Base-by-base conservation (phyloP, 2,113 vertebrate genomes). In the Leptodactylus fuscus region DNA sequence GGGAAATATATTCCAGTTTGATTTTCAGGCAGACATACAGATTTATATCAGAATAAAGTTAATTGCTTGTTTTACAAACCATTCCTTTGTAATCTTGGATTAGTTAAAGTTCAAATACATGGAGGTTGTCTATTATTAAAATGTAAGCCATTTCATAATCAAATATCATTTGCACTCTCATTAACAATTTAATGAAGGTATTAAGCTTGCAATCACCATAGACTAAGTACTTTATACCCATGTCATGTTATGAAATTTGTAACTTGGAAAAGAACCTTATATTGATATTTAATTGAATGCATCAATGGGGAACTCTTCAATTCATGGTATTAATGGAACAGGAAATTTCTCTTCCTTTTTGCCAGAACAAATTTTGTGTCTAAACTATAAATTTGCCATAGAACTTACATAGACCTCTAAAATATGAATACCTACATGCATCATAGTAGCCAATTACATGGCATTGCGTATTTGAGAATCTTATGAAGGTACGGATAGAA, bases 21-120 rank as follows among this genome's bases (percentile, higher is more conserved):
- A 81, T 86, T 62, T 49, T 44, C 58, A 67, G 48, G 46, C 44
- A 34, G 89, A 90, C 91, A 79, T 89, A 51, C 46, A 89, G 1
- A 41, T 83, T 77, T 73, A 44, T 87, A 79, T 48, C 10, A 67
- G 65, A 88, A 18, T 70, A 70, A 86, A 88, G 24, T 84, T 90
- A 88, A 90, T 86, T 88, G 87, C 81, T 87, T 92, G 73, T 87
- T 88, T 88, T 88, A 83, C 15, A 41, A 90, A 88, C n/a, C 87
- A 48, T 20, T 82, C 41, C 82, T 82, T 81, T 85, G 58, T 36
- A 87, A 71, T 88, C 53, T 88, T 88, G 53, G 87, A 88, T 88
- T 89, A 88, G 67, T 80, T 15, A 87, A 83, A 87, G 75, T 81
- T 16, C 24, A 87, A 90, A 77, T 44, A 62, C 27, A 60, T 80